Evolutionary conservation across 1,140 invertebrate species (phyloP).

Genomic region (Diachasma alloeum): DNA sequence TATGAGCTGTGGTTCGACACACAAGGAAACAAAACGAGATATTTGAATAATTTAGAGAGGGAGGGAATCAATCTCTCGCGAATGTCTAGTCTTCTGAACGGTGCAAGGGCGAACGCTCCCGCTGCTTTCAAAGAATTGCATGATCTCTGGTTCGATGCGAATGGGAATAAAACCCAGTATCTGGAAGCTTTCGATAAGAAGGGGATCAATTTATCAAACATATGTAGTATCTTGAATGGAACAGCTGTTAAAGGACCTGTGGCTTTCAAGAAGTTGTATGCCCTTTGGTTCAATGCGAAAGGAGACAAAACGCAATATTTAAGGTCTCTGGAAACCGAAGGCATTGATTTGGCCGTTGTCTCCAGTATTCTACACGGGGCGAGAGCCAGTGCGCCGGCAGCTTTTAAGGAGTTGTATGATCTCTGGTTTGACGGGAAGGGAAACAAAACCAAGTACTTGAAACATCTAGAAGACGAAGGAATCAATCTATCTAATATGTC

Average conservation of each 20-base stretch:
- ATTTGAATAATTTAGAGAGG: neutral
- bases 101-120: constrained; percentile 25
- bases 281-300: constrained; percentile 30
- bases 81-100: neutral
- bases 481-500: neutral
- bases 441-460: constrained; percentile 28
- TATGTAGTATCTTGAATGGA: constrained; percentile 18
- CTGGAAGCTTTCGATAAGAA: constrained; percentile 35
- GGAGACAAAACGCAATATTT: constrained; percentile 35
- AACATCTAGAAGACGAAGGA: constrained; percentile 13
- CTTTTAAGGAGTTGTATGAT: constrained; percentile 36
- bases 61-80: neutral
- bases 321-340: neutral
- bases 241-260: constrained; percentile 29
- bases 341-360: neutral
- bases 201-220: constrained; percentile 22
- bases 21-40: constrained; percentile 32
- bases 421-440: constrained; percentile 36
- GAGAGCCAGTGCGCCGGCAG: constrained; percentile 32
- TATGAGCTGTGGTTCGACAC: constrained; percentile 37
- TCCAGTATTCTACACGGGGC: neutral
- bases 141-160: constrained; percentile 37
- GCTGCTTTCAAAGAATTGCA: constrained; percentile 35
- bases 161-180: constrained; percentile 34
- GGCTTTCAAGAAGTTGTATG: constrained; percentile 38